A percentile compares a stretch with the other conserved stretches of the same genome.
Evolutionary conservation across 2,888 invertebrate species (phyloP).

Genomic region (Sinotaia quadrata): DNA sequence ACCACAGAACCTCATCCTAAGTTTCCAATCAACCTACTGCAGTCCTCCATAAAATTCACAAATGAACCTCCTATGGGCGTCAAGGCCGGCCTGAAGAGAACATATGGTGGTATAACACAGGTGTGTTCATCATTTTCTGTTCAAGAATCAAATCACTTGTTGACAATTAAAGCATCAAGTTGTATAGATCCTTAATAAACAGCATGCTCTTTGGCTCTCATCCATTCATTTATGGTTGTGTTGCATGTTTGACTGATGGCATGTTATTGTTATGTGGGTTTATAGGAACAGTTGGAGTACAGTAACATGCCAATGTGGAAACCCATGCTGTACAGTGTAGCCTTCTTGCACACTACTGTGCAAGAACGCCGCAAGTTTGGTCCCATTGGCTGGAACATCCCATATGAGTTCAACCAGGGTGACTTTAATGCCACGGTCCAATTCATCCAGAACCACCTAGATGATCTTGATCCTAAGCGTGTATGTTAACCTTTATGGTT

Average conservation of each 20-base stretch:
- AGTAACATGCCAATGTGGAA: conserved; percentile 91
- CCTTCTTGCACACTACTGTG: conserved; percentile 94
- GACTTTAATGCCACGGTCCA: conserved; percentile 96
- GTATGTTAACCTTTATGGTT: conserved; percentile 58
- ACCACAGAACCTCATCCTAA: conserved; percentile 94
- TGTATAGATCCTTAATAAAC: not conserved
- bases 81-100: conserved; percentile 91
- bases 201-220: too few relatives aligned
- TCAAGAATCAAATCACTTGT: not conserved
- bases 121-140: conserved; percentile 53
- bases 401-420: conserved; percentile 97
- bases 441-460: conserved; percentile 95
- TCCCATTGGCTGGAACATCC: conserved; percentile 96
- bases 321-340: conserved; percentile 91
- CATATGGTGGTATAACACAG: conserved; percentile 89
- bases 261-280: conserved; percentile 1
- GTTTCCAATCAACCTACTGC: conserved; percentile 88
- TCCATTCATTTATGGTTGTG: too few relatives aligned
- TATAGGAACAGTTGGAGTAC: conserved; percentile 87
- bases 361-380: conserved; percentile 97
- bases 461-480: conserved; percentile 96
- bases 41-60: conserved; percentile 97
- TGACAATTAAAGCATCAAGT: not conserved
- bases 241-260: too few relatives aligned
- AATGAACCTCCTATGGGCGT: conserved; percentile 98